Evolutionary conservation across 2,113 vertebrate genomes (phyloP).

Genomic region (Brachypodius melanocephalos): DNA sequence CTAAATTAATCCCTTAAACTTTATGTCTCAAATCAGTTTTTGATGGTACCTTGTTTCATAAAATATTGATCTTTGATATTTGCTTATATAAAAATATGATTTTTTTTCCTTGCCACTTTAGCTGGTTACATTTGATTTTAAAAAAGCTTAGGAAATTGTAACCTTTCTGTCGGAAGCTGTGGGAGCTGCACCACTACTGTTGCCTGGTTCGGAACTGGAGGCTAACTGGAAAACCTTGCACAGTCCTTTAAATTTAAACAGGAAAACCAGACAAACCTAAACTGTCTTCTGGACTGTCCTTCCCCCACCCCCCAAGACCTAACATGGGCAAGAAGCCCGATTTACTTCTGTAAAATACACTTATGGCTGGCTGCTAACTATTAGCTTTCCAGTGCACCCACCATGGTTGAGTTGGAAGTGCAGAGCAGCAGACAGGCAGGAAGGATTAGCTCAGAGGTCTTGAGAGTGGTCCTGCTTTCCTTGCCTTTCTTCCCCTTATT

Average conservation of each 20-base stretch:
- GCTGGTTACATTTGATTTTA: background rate
- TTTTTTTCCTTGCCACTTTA: background rate
- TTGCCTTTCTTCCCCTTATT: conserved; percentile 84
- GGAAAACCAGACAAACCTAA: background rate
- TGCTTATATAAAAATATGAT: background rate
- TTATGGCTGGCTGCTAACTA: background rate
- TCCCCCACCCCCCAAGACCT: background rate
- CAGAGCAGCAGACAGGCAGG: conserved; percentile 69
- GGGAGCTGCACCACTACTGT: background rate
- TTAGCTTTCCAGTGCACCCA: conserved; percentile 78
- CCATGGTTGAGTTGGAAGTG: conserved; percentile 83
- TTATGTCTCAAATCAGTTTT: background rate
- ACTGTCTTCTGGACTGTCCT: background rate
- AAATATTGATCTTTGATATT: background rate
- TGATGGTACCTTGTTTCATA: background rate
- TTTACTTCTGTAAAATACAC: background rate
- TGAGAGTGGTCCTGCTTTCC: conserved; percentile 83
- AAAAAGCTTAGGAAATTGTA: background rate
- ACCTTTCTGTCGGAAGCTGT: background rate
- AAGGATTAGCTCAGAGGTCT: conserved; percentile 75
- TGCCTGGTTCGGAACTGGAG: background rate
- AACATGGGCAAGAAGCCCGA: background rate
- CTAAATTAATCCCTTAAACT: background rate
- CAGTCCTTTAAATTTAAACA: background rate
- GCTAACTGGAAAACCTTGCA: background rate